Evolutionary conservation across 2,113 vertebrate species (phyloP).

Genomic region (Sylvietta virens): DNA sequence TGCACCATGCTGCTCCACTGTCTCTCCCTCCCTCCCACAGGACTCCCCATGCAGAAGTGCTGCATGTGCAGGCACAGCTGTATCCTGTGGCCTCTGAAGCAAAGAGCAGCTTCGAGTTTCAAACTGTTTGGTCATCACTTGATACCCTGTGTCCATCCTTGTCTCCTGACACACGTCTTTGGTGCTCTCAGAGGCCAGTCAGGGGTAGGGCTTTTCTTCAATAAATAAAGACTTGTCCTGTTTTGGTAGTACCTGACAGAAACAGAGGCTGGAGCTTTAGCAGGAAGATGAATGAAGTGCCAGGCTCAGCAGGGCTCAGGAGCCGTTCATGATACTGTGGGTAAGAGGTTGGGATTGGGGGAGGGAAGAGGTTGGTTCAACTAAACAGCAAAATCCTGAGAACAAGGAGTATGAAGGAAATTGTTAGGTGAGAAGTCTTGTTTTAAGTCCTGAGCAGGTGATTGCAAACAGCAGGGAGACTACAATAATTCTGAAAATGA

Average conservation of each 20-base stretch:
- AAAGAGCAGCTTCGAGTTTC: neutral
- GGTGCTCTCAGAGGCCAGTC: neutral
- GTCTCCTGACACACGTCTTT: neutral
- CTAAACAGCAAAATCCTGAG: neutral
- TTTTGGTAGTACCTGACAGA: neutral
- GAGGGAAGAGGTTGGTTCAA: neutral
- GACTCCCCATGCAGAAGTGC: neutral
- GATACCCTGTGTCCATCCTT: neutral
- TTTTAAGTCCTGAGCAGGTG: neutral
- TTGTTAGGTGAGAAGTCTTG: neutral
- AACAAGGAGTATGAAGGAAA: neutral
- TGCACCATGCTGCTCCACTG: neutral
- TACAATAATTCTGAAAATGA: neutral
- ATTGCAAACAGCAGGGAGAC: neutral
- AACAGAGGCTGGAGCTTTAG: neutral
- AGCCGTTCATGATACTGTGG: neutral
- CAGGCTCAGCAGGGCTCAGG: neutral
- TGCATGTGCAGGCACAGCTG: neutral
- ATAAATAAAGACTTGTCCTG: neutral
- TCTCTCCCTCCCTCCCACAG: neutral
- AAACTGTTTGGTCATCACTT: neutral
- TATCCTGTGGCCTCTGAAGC: neutral
- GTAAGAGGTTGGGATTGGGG: rapidly evolving
- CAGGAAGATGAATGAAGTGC: neutral
- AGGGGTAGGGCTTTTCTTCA: neutral